Evolutionary conservation across 2,113 vertebrate genomes (phyloP).

Genomic region (Larimichthys crocea): DNA sequence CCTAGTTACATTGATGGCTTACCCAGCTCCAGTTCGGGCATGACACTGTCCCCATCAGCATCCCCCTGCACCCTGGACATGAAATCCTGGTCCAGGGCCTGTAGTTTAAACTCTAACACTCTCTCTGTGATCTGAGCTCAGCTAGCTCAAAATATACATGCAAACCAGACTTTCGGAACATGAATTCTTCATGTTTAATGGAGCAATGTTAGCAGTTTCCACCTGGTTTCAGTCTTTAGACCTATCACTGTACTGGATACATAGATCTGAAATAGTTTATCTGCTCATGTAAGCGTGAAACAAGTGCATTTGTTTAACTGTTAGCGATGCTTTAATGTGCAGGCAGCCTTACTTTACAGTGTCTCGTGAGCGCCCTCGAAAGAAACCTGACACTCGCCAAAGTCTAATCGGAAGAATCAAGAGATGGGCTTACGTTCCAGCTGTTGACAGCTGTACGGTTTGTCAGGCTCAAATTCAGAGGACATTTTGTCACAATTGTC

Average conservation of each 20-base stretch:
- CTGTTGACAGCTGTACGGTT: constrained; percentile 70
- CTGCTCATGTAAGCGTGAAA: not conserved
- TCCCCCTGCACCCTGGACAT: too few species aligned
- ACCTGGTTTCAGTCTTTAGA: not conserved
- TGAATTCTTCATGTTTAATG: not conserved
- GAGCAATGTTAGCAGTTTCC: not conserved
- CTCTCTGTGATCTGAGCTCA: too few species aligned
- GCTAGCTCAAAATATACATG: too few species aligned
- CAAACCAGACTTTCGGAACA: too few species aligned
- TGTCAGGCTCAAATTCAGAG: not conserved
- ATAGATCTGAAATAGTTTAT: not conserved
- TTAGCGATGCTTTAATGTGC: not conserved
- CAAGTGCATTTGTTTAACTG: not conserved
- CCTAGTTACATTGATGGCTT: too few species aligned
- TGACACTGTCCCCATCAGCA: too few species aligned
- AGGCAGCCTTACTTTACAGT: constrained; percentile 9
- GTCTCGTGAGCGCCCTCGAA: not conserved
- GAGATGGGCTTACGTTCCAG: constrained; percentile 84
- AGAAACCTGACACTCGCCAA: constrained; percentile 1
- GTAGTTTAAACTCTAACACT: too few species aligned
- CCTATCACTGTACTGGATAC: not conserved
- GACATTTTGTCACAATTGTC: not conserved
- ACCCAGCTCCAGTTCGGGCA: too few species aligned
- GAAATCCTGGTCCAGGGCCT: too few species aligned
- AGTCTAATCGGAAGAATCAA: constrained; percentile 68